Evolutionary conservation across 2,797 vertebrate species (phyloP).

Genomic region (Orestias chungarensis): DNA sequence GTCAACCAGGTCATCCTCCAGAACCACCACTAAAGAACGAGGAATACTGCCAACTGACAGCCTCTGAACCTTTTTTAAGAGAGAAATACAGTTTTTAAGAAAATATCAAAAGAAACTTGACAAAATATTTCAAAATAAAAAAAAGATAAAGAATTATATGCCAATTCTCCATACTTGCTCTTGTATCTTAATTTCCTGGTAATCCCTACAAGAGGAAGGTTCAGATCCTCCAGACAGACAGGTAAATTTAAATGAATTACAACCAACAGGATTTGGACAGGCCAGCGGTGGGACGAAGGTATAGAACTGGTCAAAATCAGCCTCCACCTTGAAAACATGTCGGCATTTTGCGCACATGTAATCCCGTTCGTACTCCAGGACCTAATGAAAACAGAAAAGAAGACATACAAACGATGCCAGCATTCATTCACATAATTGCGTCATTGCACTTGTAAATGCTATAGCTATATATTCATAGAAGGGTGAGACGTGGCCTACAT

Average conservation of each 20-base stretch:
- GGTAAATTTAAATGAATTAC: slow-evolving; percentile 87
- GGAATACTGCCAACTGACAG: slow-evolving; percentile 95
- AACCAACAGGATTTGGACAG: slow-evolving; percentile 85
- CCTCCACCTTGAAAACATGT: slow-evolving; percentile 82
- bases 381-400: slow-evolving; percentile 42
- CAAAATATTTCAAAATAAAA: not conserved
- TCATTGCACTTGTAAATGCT: not conserved
- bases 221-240: slow-evolving; percentile 85
- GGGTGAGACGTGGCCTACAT: not conserved
- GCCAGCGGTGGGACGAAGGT: slow-evolving; percentile 77
- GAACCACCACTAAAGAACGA: slow-evolving; percentile 90
- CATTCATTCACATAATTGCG: not conserved
- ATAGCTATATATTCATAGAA: not conserved
- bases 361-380: slow-evolving; percentile 91
- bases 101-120: not conserved
- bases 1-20: slow-evolving; percentile 96
- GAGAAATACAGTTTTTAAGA: not conserved
- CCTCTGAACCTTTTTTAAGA: slow-evolving; percentile 85
- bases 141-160: not conserved
- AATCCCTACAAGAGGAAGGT: slow-evolving; percentile 88
- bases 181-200: slow-evolving; percentile 97
- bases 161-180: slow-evolving; percentile 85
- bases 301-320: slow-evolving; percentile 91
- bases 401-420: not conserved
- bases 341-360: slow-evolving; percentile 94